Evolutionary conservation across 2,797 vertebrate genomes (phyloP), one percentile per base, ranked within the genome.

Genomic region (Microhierax caerulescens): DNA sequence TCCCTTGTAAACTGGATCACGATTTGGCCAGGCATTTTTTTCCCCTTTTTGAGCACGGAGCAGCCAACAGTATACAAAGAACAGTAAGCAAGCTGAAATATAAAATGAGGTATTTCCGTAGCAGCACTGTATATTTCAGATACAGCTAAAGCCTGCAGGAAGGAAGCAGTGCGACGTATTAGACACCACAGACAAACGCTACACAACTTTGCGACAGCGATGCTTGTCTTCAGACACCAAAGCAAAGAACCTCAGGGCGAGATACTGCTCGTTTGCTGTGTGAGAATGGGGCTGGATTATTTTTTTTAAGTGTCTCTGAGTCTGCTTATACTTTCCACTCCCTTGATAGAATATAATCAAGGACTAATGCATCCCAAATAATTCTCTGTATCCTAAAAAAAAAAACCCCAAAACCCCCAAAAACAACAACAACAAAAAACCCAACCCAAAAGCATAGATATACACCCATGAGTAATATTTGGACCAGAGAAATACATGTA

Each of bases 201-300:
- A 6, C 1, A 37, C 6, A 65, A 19, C 12, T 72, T 28, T 0
- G 2, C 48, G 10, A 79, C 16, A 61, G 30, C 0, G 2, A 7
- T 18, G 12, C 14, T 84, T 78, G 50, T 30, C 81, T 69, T 41
- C 72, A 75, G 41, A 48, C 36, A 60, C 11, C 51, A 32, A 69
- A 61, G 45, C 34, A 64, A 78, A 78, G 57, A 73, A 24, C 50
- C 23, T 30, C 18, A 41, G 24, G 14, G 43, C 20, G 81, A 45
- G 43, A 45, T 25, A 20, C 39, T 20, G 54, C 22, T 48, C 4
- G 1, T 60, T 68, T 53, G 51, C 50, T 78, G 18, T 18, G n/a
- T 2, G 10, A 68, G 27, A 78, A 68, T 17, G 13, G 28, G 5
- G 8, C n/a, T 70, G 36, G 24, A 48, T 51, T 75, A 30, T 67